Percentiles rank a stretch among this genome's conserved stretches.
Conservation (phyloP, 2,888 invertebrate genomes). For the Germaria angustata region DNA sequence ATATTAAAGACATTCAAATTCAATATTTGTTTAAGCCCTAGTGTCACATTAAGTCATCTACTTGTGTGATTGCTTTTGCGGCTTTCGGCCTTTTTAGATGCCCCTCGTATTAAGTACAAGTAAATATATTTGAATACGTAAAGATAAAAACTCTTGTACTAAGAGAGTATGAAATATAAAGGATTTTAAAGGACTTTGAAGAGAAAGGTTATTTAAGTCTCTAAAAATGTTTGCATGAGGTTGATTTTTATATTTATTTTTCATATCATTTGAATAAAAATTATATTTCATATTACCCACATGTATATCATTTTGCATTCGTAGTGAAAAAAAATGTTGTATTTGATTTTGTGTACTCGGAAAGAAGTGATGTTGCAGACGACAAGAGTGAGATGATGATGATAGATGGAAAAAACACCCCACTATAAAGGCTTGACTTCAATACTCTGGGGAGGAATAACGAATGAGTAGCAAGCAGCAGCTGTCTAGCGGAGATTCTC, state of each 20-base stretch:
- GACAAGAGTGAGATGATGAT: not conserved
- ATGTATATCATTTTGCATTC: constrained; percentile 25
- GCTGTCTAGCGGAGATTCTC: constrained; percentile 48
- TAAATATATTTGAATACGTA: not conserved
- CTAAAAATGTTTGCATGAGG: constrained; percentile 17
- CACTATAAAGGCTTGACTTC: not conserved
- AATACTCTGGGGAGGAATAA: constrained; percentile 41
- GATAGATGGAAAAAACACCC: constrained; percentile 23
- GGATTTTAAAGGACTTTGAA: constrained; percentile 66
- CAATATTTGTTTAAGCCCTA: no score
- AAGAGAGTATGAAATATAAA: constrained; percentile 46
- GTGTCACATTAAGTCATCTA: no score
- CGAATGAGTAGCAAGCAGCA: constrained; percentile 31
- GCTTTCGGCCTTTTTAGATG: not conserved
- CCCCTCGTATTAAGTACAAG: not conserved
- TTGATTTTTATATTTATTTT: constrained; percentile 21
- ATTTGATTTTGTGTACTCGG: constrained; percentile 17
- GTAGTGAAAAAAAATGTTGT: constrained; percentile 41
- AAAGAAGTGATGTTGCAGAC: constrained; percentile 32
- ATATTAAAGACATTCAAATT: no score
- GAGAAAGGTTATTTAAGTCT: constrained; percentile 13
- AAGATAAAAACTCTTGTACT: no score
- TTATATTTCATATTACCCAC: constrained; percentile 12
- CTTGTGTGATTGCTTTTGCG: not conserved
- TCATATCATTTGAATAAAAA: constrained; percentile 42